Evolutionary conservation across 2,113 vertebrate species (phyloP).

Genomic region (Macrotis lagotis): DNA sequence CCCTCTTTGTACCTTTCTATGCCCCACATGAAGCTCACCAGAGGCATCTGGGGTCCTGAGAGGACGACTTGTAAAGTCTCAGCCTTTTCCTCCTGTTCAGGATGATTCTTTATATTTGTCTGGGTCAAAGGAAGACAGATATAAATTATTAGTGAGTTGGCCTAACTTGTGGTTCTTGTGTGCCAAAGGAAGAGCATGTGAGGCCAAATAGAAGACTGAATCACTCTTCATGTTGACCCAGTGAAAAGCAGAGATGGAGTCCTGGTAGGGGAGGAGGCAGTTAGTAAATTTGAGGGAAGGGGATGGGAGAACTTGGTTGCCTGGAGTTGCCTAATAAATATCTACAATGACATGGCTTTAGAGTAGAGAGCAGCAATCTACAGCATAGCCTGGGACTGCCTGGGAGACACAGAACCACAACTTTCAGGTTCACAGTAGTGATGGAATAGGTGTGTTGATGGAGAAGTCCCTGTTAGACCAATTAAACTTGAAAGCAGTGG

Average conservation of each 20-base stretch:
- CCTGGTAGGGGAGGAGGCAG: not conserved
- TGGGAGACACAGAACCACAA: not conserved
- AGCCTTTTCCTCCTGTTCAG: not conserved
- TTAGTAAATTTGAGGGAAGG: not conserved
- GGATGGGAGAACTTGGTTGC: not conserved
- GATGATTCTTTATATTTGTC: conserved; percentile 42
- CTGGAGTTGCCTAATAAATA: not conserved
- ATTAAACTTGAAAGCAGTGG: not conserved
- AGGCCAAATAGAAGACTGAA: not conserved
- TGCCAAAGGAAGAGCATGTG: not conserved
- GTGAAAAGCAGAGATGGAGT: not conserved
- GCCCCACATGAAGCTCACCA: conserved; percentile 21
- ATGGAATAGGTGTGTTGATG: not conserved
- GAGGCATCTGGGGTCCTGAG: conserved; percentile 7
- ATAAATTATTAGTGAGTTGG: conserved; percentile 14
- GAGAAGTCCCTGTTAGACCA: not conserved
- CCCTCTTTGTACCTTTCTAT: conserved; percentile 48
- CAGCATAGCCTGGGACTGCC: not conserved
- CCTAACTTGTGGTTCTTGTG: conserved; percentile 8
- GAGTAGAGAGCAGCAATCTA: not conserved
- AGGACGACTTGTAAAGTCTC: conserved; percentile 18
- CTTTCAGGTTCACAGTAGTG: not conserved
- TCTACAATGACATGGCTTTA: not conserved
- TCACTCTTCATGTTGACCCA: not conserved
- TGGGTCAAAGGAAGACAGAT: conserved; percentile 32